These are phyloP conservation scores for Aphaenogaster rudis DNA, from an alignment of 1,140 invertebrate species.

Conservation along the genomic window DNA sequence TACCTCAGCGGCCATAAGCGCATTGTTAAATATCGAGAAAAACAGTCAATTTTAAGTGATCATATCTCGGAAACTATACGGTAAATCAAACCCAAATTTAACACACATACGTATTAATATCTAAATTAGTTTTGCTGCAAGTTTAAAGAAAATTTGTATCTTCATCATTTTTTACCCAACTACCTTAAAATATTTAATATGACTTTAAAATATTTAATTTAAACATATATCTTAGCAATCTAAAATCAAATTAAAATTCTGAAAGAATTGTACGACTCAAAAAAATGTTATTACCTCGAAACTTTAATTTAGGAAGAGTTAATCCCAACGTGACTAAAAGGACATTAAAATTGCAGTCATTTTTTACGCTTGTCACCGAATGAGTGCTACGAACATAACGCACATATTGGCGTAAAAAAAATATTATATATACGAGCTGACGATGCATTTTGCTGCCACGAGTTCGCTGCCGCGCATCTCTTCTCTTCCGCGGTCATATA, in stretches of 20 bases:
- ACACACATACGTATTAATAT: too few species aligned
- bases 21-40: too few species aligned
- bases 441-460: constrained; percentile 10
- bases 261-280: not conserved
- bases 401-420: not conserved
- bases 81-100: too few species aligned
- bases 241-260: not conserved
- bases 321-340: not conserved
- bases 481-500: constrained; percentile 19
- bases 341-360: not conserved
- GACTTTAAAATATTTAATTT: not conserved
- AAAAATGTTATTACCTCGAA: not conserved
- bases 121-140: too few species aligned
- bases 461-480: not conserved
- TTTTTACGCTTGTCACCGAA: not conserved
- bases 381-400: not conserved
- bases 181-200: too few species aligned
- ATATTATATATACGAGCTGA: constrained; percentile 14
- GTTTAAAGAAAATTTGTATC: too few species aligned
- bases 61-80: too few species aligned
- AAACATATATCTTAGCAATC: not conserved
- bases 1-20: too few species aligned
- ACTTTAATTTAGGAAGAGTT: not conserved
- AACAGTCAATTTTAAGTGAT: too few species aligned
- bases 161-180: too few species aligned